A percentile compares a stretch with the other conserved stretches of the same genome.
Conservation (phyloP, 2,113 vertebrate species). For the Edolisoma coerulescens region DNA sequence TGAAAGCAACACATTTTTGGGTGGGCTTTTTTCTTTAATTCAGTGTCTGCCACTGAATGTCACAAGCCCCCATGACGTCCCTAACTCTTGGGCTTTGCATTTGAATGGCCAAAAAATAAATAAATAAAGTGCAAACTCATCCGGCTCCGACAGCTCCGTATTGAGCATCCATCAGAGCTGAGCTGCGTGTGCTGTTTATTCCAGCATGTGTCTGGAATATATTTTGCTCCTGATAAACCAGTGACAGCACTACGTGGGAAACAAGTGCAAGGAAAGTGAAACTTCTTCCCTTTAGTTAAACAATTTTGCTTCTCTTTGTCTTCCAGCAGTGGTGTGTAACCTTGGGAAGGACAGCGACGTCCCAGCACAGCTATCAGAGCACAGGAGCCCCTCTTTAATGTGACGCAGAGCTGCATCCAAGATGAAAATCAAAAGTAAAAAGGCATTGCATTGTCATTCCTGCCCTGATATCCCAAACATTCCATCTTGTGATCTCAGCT, state of each 20-base stretch:
- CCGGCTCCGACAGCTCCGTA: background rate
- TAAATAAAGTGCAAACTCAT: background rate
- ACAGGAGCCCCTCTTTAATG: background rate
- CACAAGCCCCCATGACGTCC: background rate
- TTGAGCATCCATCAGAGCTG: slow-evolving; percentile 19
- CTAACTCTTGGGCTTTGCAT: background rate
- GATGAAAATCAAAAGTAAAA: background rate
- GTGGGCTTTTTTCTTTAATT: background rate
- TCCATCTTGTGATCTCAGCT: background rate
- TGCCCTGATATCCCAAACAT: background rate
- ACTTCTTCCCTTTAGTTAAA: background rate
- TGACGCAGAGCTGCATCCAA: background rate
- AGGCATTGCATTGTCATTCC: background rate
- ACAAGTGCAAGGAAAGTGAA: background rate
- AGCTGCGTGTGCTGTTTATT: background rate
- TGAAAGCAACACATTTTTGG: background rate
- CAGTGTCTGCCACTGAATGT: background rate
- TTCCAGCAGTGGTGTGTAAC: background rate
- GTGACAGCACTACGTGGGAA: background rate
- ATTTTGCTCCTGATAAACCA: slow-evolving; percentile 12
- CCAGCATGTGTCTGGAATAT: slow-evolving; percentile 23
- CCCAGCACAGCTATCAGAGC: background rate
- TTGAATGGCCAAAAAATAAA: background rate
- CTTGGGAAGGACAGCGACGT: background rate
- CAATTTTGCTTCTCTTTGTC: background rate